Base-by-base conservation (phyloP, 2,113 vertebrate species). In the Pyxicephalus adspersus region DNA sequence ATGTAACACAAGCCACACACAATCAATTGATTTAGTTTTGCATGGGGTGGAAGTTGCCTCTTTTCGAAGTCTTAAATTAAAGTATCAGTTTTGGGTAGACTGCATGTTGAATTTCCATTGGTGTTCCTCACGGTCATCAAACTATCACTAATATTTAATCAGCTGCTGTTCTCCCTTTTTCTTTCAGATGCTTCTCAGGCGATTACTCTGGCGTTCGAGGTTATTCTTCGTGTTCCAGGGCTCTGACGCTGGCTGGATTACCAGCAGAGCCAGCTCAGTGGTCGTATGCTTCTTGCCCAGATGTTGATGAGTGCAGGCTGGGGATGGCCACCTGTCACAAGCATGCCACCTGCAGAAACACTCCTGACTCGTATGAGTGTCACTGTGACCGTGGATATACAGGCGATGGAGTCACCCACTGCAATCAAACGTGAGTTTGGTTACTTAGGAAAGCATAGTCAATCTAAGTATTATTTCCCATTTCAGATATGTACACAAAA, bases 251-350 rank as follows among this genome's bases (percentile, higher is more conserved):
- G 84, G 90, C 91, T 4, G 90, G 93, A 20, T 83, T 90, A 7
- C 82, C 84, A 0, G 66, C 45, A 16, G 91, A 90, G 72, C 94
- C 94, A 1, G 93, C 94, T 0, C 89, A 92, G 77, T 98, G 96
- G 96, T 95, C 95, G 0, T 98, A 98, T 29, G 93, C 92, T 6
- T 90, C 92, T 51, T 98, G 96, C 83, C 96, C 96, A 0, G 96
- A 97, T 38, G 95, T 98, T 60, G 96, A 98, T 26, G 96, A 98
- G 85, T 98, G 96, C 84, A 89, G 95, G 31, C 88, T 97, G 84
- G 95, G 94, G 72, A 90, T 97, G 73, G 95, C 96, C 15, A 92
- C 91, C 84, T 98, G 96, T 87, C 95, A 98, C 78, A 88, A 83
- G 0, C 92, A 91, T 4, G 96, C 96, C 2, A 93, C 93, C 31